These are phyloP conservation scores for Schizothorax lantsangensis DNA, from an alignment of 2,797 vertebrate genomes.

Conservation along the genomic window DNA sequence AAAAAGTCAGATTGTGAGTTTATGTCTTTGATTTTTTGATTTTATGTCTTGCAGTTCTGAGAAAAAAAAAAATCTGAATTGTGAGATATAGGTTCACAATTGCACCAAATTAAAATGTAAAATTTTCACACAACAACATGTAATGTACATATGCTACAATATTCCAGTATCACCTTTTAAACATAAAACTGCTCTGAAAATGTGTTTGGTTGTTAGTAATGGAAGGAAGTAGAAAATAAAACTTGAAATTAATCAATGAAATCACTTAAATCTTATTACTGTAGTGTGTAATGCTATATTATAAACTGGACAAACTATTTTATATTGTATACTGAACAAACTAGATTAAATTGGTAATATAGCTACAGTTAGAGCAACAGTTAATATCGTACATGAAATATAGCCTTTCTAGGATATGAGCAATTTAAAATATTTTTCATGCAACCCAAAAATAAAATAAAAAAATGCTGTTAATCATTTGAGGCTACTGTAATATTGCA, in stretches of 20 bases:
- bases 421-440: not conserved
- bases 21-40: too few relatives aligned
- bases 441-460: not conserved
- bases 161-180: not conserved
- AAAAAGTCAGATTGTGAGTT: too few relatives aligned
- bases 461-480: not conserved
- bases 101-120: not conserved
- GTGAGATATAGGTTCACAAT: too few relatives aligned
- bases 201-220: not conserved
- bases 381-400: not conserved
- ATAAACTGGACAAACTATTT: not conserved
- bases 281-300: not conserved
- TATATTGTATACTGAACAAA: not conserved
- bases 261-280: not conserved
- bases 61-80: too few relatives aligned
- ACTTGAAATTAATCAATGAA: constrained; percentile 1
- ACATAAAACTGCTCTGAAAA: not conserved
- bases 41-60: too few relatives aligned
- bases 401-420: not conserved
- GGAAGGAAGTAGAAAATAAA: not conserved
- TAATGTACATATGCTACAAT: not conserved
- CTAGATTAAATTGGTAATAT: not conserved
- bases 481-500: constrained; percentile 7
- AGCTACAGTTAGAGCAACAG: not conserved
- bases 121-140: not conserved